Base-by-base conservation (phyloP, 2,113 vertebrate genomes). In the Antechinus stuartii region DNA sequence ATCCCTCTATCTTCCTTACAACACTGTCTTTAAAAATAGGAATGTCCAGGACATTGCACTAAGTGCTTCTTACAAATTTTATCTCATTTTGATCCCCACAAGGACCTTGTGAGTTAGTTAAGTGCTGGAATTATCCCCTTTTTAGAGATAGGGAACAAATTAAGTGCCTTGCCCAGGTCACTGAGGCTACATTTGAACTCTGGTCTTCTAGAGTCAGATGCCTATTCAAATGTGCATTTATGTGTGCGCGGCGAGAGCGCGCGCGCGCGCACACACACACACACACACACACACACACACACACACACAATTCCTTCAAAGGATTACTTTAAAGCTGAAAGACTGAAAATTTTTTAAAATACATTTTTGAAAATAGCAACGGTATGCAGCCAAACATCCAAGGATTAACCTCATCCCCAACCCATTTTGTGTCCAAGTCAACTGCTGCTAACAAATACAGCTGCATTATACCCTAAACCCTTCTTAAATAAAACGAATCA, bases 381-480 rank as follows among this genome's bases (percentile, higher is more conserved):
- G 94, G 93, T 91, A 47, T 26, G 84, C 95, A 47, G n/a, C 57
- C 84, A 35, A 26, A 52, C 56, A 25, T 57, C 8, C 61, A 27
- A 92, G 55, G 89, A 94, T 96, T 90, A 95, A 61, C 49, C 68
- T 35, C 14, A 19, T 11, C 61, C 35, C 61, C 61, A n/a, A n/a
- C 53, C 53, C 68, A 26, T 92, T 93, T 89, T 93, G 22, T 25
- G 53, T 42, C 92, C 90, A 50, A 92, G 47, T 22, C 61, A 84
- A 96, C 90, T 76, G 92, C 49, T 61, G 90, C 68, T 95, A 91
- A 94, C 49, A 93, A 96, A 93, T 27, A 91, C 5, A 95, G 47
- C 54, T 91, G 50, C 92, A 49, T 4, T 93, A 52, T 52, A 52
- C 54, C 68, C 89, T 24, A 90, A 10, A 35, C 27, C 53, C 94